Evolutionary conservation across 2,888 invertebrate species (phyloP), one percentile per base, ranked within the genome.

Genomic region (Drosophila stalkeri): DNA sequence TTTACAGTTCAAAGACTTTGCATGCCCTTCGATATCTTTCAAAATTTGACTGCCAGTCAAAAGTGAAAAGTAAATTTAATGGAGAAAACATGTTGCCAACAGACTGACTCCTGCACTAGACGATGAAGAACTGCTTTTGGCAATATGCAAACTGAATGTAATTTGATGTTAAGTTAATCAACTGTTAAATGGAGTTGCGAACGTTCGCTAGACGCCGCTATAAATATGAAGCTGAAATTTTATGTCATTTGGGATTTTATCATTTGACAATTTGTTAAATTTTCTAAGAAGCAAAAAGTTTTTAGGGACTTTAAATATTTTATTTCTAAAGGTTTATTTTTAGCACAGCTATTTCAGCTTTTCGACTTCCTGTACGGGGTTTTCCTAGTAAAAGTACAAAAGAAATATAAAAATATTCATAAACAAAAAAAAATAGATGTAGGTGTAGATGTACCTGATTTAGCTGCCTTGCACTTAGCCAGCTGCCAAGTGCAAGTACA

Each of bases 401-500:
- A 33, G 11, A 39, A 16, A 41, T 41, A 41, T 41, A n/a, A n/a
- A n/a, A 41, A n/a, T 8, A n/a, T 8, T 8, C 8, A n/a, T 41
- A 41, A n/a, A 3, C 0, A 16, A 39, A 39, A 2, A 33, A 11
- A 35, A 4, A 11, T 35, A 11, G 41, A 35, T 12, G 35, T 35
- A 11, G 41, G 8, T n/a, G 8, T n/a, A n/a, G n/a, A 8, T 41
- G 41, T n/a, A 16, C 20, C 5, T 46, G 14, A 18, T 27, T 14
- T 5, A 59, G 23, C 23, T 12, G 44, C 33, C 43, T n/a, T 27
- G 35, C 51, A 54, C 47, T 47, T 23, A 47, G 61, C 47, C 44
- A 60, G 51, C 64, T 73, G 72, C 51, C 72, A 66, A 66, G 47
- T 74, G 75, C 75, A 70, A 43, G 52, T 68, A 27, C 62, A 65